Conservation (phyloP, 2,113 vertebrate genomes). For the Pterocles burchelli region DNA sequence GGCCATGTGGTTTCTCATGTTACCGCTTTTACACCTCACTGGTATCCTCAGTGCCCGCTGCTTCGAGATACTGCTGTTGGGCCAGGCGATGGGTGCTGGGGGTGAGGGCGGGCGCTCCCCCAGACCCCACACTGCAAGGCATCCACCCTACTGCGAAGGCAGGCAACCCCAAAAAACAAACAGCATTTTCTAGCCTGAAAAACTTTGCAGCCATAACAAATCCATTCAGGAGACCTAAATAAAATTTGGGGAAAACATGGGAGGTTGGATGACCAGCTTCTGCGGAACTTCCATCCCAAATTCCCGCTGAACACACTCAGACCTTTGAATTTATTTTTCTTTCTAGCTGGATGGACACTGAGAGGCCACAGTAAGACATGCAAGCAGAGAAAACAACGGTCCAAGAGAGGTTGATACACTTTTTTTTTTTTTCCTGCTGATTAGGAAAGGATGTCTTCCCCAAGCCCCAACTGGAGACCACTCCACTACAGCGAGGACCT, state of each 20-base stretch:
- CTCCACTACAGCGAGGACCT: background rate
- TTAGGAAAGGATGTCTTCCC: background rate
- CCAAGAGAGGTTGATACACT: accelerated
- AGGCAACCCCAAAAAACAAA: background rate
- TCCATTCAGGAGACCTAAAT: background rate
- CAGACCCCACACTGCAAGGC: background rate
- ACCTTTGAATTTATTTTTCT: background rate
- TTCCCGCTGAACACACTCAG: background rate
- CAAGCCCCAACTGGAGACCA: background rate
- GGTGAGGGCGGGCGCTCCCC: accelerated
- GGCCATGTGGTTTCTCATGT: background rate
- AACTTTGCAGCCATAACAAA: background rate
- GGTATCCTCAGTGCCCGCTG: too few relatives aligned
- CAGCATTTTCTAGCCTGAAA: background rate
- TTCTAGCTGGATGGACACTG: background rate
- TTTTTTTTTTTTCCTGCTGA: background rate
- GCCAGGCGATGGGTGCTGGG: background rate
- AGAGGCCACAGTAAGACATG: background rate
- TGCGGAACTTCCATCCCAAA: background rate
- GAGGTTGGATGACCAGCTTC: background rate
- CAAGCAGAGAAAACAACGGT: background rate
- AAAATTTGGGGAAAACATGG: background rate
- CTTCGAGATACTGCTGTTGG: accelerated
- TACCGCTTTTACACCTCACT: background rate
- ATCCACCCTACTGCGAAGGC: background rate